Percentiles rank a stretch among this genome's conserved stretches.
Conservation (phyloP, 1,140 invertebrate genomes). For the Zaprionus africanus region DNA sequence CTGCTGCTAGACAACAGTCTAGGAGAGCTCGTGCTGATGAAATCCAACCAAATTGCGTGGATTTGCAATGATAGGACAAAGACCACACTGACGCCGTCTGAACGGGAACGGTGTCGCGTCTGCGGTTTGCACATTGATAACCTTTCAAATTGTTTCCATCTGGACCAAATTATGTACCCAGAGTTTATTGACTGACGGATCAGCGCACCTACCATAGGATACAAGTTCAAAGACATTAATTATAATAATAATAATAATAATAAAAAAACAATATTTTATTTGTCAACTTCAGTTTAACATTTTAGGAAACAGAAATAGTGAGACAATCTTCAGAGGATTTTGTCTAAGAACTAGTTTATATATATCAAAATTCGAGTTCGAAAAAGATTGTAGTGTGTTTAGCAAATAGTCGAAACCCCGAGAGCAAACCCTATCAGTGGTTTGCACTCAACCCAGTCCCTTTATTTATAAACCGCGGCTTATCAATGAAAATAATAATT, state of each 20-base stretch:
- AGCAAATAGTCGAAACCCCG: neutral
- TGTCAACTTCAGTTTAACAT: neutral
- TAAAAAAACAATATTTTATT: neutral
- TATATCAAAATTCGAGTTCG: neutral
- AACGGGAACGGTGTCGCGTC: neutral
- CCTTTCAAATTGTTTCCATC: constrained; percentile 13
- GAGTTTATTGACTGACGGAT: constrained; percentile 1
- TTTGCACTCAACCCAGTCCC: neutral
- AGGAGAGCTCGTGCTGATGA: constrained; percentile 23
- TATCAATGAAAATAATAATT: neutral
- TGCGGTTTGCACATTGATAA: constrained; percentile 7
- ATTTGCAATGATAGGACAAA: constrained; percentile 26
- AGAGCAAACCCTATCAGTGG: neutral
- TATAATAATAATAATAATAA: neutral
- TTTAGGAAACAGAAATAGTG: neutral
- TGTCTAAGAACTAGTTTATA: neutral
- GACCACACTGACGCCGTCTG: constrained; percentile 2
- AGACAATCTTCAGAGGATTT: neutral
- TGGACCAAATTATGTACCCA: neutral
- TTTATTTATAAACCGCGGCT: neutral
- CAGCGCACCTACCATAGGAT: neutral
- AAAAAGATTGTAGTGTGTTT: neutral
- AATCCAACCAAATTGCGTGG: constrained; percentile 22
- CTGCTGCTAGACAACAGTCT: constrained; percentile 42
- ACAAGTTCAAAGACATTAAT: neutral